phyloP scores from a whole-genome alignment of 2,888 invertebrate species.

The Xanthorhoe spadicearia region DNA sequence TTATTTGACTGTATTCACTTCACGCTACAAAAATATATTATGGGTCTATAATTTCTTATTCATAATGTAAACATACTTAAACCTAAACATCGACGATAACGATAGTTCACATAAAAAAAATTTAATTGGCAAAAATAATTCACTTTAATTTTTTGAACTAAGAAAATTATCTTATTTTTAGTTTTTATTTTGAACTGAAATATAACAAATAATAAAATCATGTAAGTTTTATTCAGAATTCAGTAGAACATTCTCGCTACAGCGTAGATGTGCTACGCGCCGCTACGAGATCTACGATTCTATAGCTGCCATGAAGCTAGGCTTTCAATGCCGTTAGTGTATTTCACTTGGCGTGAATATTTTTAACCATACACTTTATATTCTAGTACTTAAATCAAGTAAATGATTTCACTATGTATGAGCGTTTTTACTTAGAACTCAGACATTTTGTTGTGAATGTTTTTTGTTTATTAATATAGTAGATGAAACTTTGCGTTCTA shows the following conservation, averaged over 20 bases:
- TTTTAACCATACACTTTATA: not conserved
- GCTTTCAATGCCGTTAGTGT: conserved; percentile 13
- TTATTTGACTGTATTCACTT: not conserved
- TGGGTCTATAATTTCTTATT: not conserved
- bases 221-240: conserved; percentile 1
- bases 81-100: no score
- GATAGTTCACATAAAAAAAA: no score
- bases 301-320: conserved; percentile 4
- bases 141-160: no score
- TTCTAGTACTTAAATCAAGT: not conserved
- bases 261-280: conserved; percentile 32
- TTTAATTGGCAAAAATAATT: no score
- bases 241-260: conserved; percentile 12
- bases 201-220: not conserved
- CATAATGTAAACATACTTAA: no score
- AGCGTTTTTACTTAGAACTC: not conserved
- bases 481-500: no score
- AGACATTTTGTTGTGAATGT: not conserved
- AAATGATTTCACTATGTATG: conserved; percentile 1
- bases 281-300: conserved; percentile 21
- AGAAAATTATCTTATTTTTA: no score
- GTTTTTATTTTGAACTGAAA: no score
- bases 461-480: not conserved
- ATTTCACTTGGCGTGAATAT: conserved; percentile 14
- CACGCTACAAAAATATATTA: not conserved